These are phyloP conservation scores for Acanthornis magna DNA, from an alignment of 2,797 vertebrate genomes.

Conservation along the genomic window DNA sequence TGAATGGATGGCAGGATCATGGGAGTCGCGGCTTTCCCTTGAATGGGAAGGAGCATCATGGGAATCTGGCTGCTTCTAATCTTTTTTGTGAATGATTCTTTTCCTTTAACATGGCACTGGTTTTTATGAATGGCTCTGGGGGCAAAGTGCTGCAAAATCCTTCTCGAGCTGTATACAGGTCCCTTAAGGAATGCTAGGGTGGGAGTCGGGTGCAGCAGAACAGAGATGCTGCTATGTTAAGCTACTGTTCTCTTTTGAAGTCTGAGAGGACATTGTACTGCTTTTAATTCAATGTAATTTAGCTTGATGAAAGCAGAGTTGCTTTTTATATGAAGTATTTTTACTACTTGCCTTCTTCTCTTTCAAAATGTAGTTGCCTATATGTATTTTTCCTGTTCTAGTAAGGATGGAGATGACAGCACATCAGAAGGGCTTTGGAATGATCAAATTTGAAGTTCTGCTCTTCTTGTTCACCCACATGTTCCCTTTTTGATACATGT, in stretches of 20 bases:
- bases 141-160: background rate
- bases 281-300: background rate
- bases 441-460: background rate
- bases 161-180: background rate
- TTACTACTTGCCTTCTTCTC: background rate
- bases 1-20: constrained; percentile 65
- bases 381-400: background rate
- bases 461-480: background rate
- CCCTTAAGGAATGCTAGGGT: background rate
- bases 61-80: constrained; percentile 50
- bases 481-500: background rate
- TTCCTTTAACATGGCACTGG: constrained; percentile 37
- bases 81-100: constrained; percentile 69
- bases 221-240: background rate
- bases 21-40: constrained; percentile 50
- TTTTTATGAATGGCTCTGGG: constrained; percentile 61
- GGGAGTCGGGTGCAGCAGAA: background rate
- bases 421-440: background rate
- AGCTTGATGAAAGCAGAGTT: background rate
- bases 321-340: background rate
- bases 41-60: constrained; percentile 65
- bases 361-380: background rate
- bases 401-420: background rate
- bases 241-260: background rate
- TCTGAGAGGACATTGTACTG: background rate